A percentile compares a stretch with the other conserved stretches of the same genome.
Evolutionary conservation across 1,140 invertebrate genomes (phyloP).

Genomic region (Hydropsyche tenuis): DNA sequence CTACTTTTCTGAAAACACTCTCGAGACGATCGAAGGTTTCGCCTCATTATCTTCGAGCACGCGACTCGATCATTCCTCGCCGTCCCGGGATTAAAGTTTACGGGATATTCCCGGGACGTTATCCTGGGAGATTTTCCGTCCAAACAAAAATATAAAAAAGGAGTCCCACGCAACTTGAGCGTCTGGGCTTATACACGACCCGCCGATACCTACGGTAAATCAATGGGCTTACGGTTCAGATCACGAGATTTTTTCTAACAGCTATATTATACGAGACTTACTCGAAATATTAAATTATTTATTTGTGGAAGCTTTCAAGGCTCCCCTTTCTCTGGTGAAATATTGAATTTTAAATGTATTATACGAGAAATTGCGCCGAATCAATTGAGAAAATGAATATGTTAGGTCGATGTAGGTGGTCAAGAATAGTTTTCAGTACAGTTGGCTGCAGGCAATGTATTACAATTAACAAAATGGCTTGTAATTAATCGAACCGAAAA

Average conservation of each 20-base stretch:
- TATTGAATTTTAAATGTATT: too few relatives aligned
- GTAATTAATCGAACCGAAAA: constrained; percentile 14
- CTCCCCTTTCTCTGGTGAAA: too few relatives aligned
- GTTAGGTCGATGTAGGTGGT: neutral
- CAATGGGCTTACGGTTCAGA: constrained; percentile 24
- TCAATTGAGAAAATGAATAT: too few relatives aligned
- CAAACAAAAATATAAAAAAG: neutral
- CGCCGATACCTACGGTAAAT: constrained; percentile 29
- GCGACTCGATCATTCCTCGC: neutral
- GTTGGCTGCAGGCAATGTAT: constrained; percentile 12
- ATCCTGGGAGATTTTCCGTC: neutral
- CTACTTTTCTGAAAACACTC: constrained; percentile 6
- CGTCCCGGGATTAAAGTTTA: constrained; percentile 15
- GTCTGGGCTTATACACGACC: too few relatives aligned
- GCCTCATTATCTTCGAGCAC: constrained; percentile 14
- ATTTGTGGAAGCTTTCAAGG: too few relatives aligned
- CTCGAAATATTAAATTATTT: too few relatives aligned
- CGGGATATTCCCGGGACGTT: neutral
- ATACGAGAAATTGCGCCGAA: too few relatives aligned
- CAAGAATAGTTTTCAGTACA: neutral
- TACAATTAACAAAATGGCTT: constrained; percentile 14
- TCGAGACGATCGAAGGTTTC: neutral
- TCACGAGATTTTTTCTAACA: neutral
- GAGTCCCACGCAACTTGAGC: neutral
- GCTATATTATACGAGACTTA: too few relatives aligned